Conservation (phyloP, 1,140 invertebrate genomes). For the Brevipalpus yothersi region DNA sequence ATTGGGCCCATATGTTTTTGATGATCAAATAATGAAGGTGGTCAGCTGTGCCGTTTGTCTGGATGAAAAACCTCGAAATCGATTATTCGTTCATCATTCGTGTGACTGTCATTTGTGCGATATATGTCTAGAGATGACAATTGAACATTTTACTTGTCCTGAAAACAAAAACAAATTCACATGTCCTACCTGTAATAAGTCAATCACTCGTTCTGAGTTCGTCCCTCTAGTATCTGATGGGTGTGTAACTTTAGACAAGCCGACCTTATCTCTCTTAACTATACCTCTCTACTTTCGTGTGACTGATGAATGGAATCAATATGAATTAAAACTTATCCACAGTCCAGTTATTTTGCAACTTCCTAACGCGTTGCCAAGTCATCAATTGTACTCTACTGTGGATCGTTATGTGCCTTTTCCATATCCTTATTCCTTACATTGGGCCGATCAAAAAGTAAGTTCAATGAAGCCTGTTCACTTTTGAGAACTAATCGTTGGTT, state of each 20-base stretch:
- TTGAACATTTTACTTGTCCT: conserved; percentile 23
- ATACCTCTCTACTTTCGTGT: background rate
- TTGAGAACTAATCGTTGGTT: background rate
- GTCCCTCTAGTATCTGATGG: background rate
- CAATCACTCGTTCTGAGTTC: background rate
- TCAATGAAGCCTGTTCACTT: no score
- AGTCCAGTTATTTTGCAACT: conserved; percentile 13
- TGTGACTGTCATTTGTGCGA: conserved; percentile 34
- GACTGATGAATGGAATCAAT: background rate
- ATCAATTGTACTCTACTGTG: conserved; percentile 26
- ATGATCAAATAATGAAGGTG: no score
- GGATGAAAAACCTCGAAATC: background rate
- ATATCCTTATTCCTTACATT: conserved; percentile 21
- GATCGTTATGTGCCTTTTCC: conserved; percentile 24
- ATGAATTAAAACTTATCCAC: background rate
- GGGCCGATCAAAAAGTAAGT: conserved; percentile 20
- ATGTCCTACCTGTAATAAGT: background rate
- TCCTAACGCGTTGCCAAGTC: conserved; percentile 26
- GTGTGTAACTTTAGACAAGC: background rate
- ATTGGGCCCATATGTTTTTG: no score
- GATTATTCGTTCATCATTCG: conserved; percentile 16
- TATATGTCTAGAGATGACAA: conserved; percentile 30
- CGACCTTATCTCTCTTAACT: background rate
- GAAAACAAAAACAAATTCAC: conserved; percentile 15
- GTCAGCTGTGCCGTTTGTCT: background rate